Base-by-base conservation (phyloP, 2,113 vertebrate species). In the Toxostoma redivivum region DNA sequence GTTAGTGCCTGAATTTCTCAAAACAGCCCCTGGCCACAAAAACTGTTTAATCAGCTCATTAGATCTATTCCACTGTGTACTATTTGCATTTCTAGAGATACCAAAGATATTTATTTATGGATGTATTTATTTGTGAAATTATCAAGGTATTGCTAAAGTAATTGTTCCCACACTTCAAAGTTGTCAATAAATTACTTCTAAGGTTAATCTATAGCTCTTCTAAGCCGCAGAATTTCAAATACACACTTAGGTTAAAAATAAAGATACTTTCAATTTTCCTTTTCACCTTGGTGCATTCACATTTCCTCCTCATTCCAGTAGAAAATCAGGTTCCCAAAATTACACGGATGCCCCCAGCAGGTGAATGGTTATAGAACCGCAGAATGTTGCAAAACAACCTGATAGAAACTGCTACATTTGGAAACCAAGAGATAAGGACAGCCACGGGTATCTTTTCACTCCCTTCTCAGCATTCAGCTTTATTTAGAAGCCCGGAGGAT, bases 281-380 rank as follows among this genome's bases (percentile, higher is more conserved):
- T 3, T 79, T 7, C 20, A 65, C 4, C 9, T 35, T 24, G 31
- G 2, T 81, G 19, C 47, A 38, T 7, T 30, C 10, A 44, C 10
- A 38, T 25, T 17, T 67, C 13, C 62, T 58, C n/a, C 15, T 18
- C 15, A 24, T 27, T n/a, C 30, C 9, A 5, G 8, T 13, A 40
- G 6, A 42, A 79, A 76, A 50, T 2, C 35, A 24, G 14, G 5
- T 15, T 50, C 30, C 58, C 35, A 14, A 15, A 72, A 33, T 30
- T 3, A 12, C 58, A 35, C 66, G 11, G 11, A 80, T 82, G 74
- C 78, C 96, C 93, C 94, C 92, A 72, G 71, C 81, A 90, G 88
- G 90, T 47, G 61, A 79, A n/a, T 4, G 16, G 31, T 35, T 42
- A 47, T 1, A 91, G 28, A 74, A 37, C 10, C 48, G 10, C 0